phyloP scores from a whole-genome alignment of 92 coral and sea anemone genomes.

The Plumapathes pennacea region DNA sequence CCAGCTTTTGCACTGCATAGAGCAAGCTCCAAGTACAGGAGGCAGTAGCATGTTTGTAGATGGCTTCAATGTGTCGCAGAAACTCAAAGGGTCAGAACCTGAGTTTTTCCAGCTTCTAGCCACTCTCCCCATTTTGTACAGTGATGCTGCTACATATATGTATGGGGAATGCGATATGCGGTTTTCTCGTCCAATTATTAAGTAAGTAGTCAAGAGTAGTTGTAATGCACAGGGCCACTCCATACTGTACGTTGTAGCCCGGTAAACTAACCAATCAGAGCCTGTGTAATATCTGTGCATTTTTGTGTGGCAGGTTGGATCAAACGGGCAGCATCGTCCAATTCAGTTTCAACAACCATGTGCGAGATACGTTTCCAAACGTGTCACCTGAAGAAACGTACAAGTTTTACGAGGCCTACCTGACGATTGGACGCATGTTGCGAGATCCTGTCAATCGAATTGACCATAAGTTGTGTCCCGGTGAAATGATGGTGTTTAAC shows the following conservation, averaged over 20 bases:
- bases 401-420: slow-evolving; percentile 55
- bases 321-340: slow-evolving; percentile 38
- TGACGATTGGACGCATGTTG: slow-evolving; percentile 61
- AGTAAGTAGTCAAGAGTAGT: too few species aligned
- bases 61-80: slow-evolving; percentile 76
- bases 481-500: slow-evolving; percentile 73
- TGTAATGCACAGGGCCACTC: too few species aligned
- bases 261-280: too few species aligned
- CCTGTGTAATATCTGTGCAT: too few species aligned
- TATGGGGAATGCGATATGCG: slow-evolving; percentile 64
- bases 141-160: slow-evolving; percentile 57
- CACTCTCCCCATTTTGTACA: slow-evolving; percentile 43
- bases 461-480: slow-evolving; percentile 68
- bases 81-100: slow-evolving; percentile 39
- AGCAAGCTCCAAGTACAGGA: slow-evolving; percentile 70
- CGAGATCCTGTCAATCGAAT: slow-evolving; percentile 64
- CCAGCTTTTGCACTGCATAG: slow-evolving; percentile 79
- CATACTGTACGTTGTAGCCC: too few species aligned
- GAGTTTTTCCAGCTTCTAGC: slow-evolving; percentile 49
- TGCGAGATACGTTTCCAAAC: slow-evolving; percentile 49
- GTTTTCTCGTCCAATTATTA: slow-evolving; percentile 48
- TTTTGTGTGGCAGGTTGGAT: slow-evolving; percentile 68
- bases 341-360: slow-evolving; percentile 70
- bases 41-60: slow-evolving; percentile 81
- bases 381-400: slow-evolving; percentile 49